Evolutionary conservation across 1,140 invertebrate species (phyloP), one percentile per base, ranked within the genome.

Genomic region (Macrocentrus cingulum): DNA sequence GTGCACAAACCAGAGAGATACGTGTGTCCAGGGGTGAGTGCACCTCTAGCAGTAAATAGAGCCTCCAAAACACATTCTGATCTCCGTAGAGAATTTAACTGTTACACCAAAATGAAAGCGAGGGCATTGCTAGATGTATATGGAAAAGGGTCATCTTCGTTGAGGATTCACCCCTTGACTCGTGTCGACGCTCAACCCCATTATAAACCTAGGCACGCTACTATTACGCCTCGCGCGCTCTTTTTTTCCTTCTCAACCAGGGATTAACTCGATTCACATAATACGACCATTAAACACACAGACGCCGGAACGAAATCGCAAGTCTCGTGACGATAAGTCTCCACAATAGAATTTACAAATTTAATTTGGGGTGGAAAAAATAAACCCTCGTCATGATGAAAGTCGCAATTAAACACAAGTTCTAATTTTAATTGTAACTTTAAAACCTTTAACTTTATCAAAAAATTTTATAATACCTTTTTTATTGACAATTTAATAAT

Each of bases 41-140:
- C 32, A 45, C 25, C 8, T 48, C 18, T 42, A 48, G n/a, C n/a
- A n/a, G n/a, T n/a, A n/a, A n/a, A 41, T 56, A 60, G 52, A 68
- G 63, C 60, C 53, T 42, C n/a, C n/a, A n/a, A n/a, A n/a, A n/a
- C n/a, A n/a, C 61, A 66, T 65, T 51, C 42, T 66, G 62, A 75
- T 76, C 74, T 63, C 75, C 77, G 71, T 79, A 67, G 65, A 74
- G 66, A 80, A 80, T 79, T 67, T 54, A 69, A 68, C 61, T 65
- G 65, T 62, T 62, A 44, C 25, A 18, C 25, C 53, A 37, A 58
- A 50, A 41, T 49, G 50, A 56, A 63, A 63, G 23, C 49, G 50
- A 56, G 51, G 50, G n/a, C n/a, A n/a, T n/a, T n/a, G n/a, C n/a
- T n/a, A n/a, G n/a, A n/a, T n/a, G n/a, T n/a, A n/a, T n/a, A n/a